phyloP scores from a whole-genome alignment of 2,888 invertebrate species.

The Schizaphis graminum region DNA sequence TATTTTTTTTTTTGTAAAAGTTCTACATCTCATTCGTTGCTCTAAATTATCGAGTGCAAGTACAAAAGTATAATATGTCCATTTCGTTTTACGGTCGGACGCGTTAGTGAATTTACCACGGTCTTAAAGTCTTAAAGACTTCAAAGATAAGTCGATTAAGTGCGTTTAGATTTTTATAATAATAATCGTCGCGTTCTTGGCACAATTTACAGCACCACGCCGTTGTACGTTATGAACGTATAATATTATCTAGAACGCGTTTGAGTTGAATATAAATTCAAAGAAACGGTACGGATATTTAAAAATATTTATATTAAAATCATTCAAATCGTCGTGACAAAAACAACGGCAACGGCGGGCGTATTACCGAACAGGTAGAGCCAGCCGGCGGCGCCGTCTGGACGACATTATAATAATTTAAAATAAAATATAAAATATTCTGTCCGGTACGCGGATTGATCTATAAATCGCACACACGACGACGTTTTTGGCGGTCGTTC shows the following conservation, averaged over 20 bases:
- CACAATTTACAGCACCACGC: not conserved
- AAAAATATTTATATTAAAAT: not conserved
- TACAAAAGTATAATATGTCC: not conserved
- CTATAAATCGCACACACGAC: too few species aligned
- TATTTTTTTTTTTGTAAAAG: slow-evolving; percentile 6
- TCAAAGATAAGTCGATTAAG: not conserved
- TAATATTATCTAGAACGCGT: not conserved
- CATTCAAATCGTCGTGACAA: too few species aligned
- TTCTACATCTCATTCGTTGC: not conserved
- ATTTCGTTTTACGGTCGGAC: not conserved
- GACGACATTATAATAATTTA: too few species aligned
- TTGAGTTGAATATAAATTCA: not conserved
- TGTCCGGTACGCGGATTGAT: too few species aligned
- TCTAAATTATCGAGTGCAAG: slow-evolving; percentile 5
- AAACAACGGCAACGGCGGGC: too few species aligned
- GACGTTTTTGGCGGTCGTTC: too few species aligned
- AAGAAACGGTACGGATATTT: not conserved
- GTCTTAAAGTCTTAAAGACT: not conserved
- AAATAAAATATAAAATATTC: too few species aligned
- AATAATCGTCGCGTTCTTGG: not conserved
- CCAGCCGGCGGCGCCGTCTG: too few species aligned
- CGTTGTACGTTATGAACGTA: not conserved
- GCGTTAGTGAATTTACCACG: not conserved
- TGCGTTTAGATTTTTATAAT: not conserved
- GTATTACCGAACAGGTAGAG: too few species aligned